Conservation (phyloP, 2,888 invertebrate species). For the Hofmannophila pseudospretella region DNA sequence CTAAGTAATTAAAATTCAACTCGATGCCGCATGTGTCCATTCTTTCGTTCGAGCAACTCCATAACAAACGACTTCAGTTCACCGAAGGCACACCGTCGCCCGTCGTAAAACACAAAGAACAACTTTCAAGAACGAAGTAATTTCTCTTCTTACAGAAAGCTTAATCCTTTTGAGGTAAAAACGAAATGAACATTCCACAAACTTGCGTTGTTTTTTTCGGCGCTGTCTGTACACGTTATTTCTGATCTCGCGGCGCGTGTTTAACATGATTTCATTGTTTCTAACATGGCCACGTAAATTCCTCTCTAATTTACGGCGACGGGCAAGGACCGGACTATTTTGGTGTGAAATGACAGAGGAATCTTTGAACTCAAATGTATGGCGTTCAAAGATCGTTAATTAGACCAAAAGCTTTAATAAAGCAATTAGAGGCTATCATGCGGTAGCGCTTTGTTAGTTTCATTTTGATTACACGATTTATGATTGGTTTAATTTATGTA, state of each 20-base stretch:
- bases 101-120: conserved; percentile 20
- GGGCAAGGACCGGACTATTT: conserved; percentile 43
- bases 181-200: conserved; percentile 54
- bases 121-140: conserved; percentile 34
- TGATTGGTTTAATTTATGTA: conserved; percentile 18
- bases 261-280: conserved; percentile 50
- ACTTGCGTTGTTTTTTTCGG: conserved; percentile 39
- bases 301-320: conserved; percentile 42
- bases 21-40: too few relatives aligned
- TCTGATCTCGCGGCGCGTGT: conserved; percentile 35
- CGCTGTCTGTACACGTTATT: conserved; percentile 40
- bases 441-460: conserved; percentile 45
- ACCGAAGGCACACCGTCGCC: conserved; percentile 2
- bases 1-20: too few relatives aligned
- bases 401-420: conserved; percentile 53
- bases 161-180: conserved; percentile 48
- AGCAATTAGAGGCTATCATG: conserved; percentile 50
- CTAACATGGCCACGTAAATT: conserved; percentile 5
- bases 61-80: conserved; percentile 2
- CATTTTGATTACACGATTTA: conserved; percentile 51
- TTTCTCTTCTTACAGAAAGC: conserved; percentile 41
- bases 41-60: too few relatives aligned
- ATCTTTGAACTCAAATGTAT: conserved; percentile 38
- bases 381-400: conserved; percentile 50
- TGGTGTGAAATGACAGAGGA: conserved; percentile 35